Base-by-base conservation (phyloP, 2,888 invertebrate species). In the Dorcus parallelipipedus region DNA sequence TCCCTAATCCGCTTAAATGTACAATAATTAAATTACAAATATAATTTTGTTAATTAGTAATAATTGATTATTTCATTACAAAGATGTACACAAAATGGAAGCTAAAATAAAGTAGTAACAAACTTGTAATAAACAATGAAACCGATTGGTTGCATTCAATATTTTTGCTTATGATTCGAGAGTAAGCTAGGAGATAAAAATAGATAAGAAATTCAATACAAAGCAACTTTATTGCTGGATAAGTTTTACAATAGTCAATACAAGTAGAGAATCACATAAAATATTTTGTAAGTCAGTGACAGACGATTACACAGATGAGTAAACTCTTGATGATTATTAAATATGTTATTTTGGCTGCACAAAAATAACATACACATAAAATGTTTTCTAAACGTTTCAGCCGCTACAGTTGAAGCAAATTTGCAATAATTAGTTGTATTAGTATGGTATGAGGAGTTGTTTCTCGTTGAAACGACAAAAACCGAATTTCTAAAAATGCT, bases 191-290 rank as follows among this genome's bases (percentile, higher is more conserved):
- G 39, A 20, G 38, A n/a, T 54, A 41, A 51, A 58, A 48, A 40
- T 38, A 55, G 56, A 55, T 51, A 43, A 58, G 51, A 56, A 55
- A 39, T 51, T 63, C 71, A 75, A 76, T 73, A 69, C 71, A 72
- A 76, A 76, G 76, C 76, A 76, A 76, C 70, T 77, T 77, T 77
- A 77, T 77, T 77, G 76, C 77, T 72, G 71, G 70, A 72, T 59
- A 59, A 52, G 48, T 55, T 45, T 54, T 59, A 59, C 59, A 59
- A 51, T 55, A 58, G 26, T 52, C 54, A 56, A 20, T 59, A 56
- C 56, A 59, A 49, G 47, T 52, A 45, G 49, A 59, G 50, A 45
- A 38, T 52, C 47, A 8, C 47, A 49, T 49, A 38, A 20, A 33
- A 23, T 48, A 48, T 48, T 10, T 45, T 45, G 23, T 45, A 45